Base-by-base conservation (phyloP, 2,888 invertebrate species). In the Nudaria mundana region DNA sequence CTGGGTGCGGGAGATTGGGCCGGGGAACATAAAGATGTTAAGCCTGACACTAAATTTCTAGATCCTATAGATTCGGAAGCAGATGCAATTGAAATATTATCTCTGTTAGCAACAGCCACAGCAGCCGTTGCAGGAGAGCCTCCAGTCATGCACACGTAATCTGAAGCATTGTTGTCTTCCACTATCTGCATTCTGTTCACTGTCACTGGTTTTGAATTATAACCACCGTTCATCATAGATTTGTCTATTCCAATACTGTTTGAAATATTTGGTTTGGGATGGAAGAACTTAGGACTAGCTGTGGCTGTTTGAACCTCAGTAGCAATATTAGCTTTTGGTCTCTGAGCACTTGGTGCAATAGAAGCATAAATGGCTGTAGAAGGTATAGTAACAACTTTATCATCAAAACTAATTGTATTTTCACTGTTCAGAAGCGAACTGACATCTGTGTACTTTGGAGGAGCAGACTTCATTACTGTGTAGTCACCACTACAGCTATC, bases 71-170 rank as follows among this genome's bases (percentile, higher is more conserved):
- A 76, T 41, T 86, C 87, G 15, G 84, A 81, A n/a, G 71, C 70
- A 16, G 84, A 81, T 8, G 71, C 70, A 42, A 83, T 54, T 11
- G 86, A 83, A 10, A 77, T 60, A 67, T 81, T 84, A 38, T 89
- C 88, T 42, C 81, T 78, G 50, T 82, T 90, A 6, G 83, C 81
- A 45, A 86, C 85, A 38, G 89, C 67, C 32, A 76, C 68, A 23
- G 84, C 81, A 18, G 90, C 83, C 5, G 20, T 20, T 2, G 88
- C 84, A 12, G 91, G 77, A 37, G 92, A 89, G 23, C 91, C 93
- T n/a, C 94, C 94, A 8, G 94, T 94, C 95, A 95, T 95, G 63
- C 95, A 94, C 14, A 95, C 95, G 80, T 95, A 95, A 68, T 95
- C 95, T 10, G 94, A 93, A 45, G 93, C 93, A 71, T 94, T 94